Percentiles rank a stretch among this genome's conserved stretches.
phyloP scores from a whole-genome alignment of 2,797 vertebrate genomes.

The Gymnoscopelus microlampas region DNA sequence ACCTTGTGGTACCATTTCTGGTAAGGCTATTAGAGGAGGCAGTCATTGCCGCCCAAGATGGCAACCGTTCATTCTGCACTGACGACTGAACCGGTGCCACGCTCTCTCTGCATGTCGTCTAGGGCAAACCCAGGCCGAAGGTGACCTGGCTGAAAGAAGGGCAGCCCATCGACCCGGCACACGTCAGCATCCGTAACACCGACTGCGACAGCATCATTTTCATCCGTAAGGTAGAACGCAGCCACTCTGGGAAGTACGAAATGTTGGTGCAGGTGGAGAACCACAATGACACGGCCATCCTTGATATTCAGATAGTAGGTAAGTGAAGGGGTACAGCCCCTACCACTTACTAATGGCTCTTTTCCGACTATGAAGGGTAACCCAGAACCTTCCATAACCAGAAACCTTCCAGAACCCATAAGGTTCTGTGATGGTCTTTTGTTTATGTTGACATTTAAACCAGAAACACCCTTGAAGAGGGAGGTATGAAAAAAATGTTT shows the following conservation, averaged over 20 bases:
- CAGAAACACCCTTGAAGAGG: too few species aligned
- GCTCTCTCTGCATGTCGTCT: conserved; percentile 1
- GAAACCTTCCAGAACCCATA: too few species aligned
- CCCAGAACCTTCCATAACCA: too few species aligned
- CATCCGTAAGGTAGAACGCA: conserved; percentile 94
- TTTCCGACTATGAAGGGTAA: too few species aligned
- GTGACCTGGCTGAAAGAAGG: conserved; percentile 93
- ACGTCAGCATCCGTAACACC: conserved; percentile 95
- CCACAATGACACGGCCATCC: conserved; percentile 84
- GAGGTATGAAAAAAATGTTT: too few species aligned
- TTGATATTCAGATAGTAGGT: conserved; percentile 97
- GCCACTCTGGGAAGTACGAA: conserved; percentile 95
- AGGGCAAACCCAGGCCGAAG: conserved; percentile 96
- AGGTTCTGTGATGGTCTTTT: too few species aligned
- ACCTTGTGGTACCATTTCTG: conserved; percentile 96
- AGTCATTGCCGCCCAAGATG: neutral
- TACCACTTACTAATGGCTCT: neutral
- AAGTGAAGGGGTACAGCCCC: conserved; percentile 52
- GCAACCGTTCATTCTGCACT: too few species aligned
- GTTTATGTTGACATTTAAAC: too few species aligned
- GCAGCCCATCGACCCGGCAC: conserved; percentile 84
- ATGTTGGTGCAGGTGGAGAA: conserved; percentile 95
- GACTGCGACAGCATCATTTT: conserved; percentile 97
- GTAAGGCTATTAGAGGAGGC: conserved; percentile 72
- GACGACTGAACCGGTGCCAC: too few species aligned